phyloP scores from a whole-genome alignment of 2,113 vertebrate species.

The Limanda limanda region DNA sequence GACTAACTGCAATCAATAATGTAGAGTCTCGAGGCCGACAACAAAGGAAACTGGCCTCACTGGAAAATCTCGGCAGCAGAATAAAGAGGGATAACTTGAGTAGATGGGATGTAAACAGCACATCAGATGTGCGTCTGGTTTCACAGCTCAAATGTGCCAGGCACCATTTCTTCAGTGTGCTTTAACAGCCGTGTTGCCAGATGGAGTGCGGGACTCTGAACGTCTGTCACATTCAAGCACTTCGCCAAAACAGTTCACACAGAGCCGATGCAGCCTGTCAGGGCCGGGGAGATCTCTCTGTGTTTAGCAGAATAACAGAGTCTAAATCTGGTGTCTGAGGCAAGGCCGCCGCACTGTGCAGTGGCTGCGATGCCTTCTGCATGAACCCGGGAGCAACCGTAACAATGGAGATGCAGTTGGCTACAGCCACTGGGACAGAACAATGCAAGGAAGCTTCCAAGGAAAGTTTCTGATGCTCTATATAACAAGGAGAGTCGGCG shows the following conservation, averaged over 20 bases:
- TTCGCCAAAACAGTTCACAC: not conserved
- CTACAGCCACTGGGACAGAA: not conserved
- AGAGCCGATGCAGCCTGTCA: not conserved
- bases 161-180: not conserved
- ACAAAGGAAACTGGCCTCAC: constrained; percentile 35
- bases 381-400: not conserved
- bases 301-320: too few species aligned
- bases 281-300: not conserved
- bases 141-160: constrained; percentile 4
- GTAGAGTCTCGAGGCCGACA: constrained; percentile 10
- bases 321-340: too few species aligned
- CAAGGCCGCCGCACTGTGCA: not conserved
- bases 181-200: not conserved
- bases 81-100: not conserved
- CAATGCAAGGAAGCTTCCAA: not conserved
- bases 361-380: not conserved
- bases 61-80: not conserved
- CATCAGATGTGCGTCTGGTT: constrained; percentile 6
- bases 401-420: not conserved
- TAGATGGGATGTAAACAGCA: constrained; percentile 2
- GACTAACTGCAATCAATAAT: constrained; percentile 56
- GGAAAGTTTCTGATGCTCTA: not conserved
- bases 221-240: not conserved
- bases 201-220: not conserved
- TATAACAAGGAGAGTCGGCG: not conserved